Base-by-base conservation (phyloP, 2,888 invertebrate species). In the Exocentrus adspersus region DNA sequence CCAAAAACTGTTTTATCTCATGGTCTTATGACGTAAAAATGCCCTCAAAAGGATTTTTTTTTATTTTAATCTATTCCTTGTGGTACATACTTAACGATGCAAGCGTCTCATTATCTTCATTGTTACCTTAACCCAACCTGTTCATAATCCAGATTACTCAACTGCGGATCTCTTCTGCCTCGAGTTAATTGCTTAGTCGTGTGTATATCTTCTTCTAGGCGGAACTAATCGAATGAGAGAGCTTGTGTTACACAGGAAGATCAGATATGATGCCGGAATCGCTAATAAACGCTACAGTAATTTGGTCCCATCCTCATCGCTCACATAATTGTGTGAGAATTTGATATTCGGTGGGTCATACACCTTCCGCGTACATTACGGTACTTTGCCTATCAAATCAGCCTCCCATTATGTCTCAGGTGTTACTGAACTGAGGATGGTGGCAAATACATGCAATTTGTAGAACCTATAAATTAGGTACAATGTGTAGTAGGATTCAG, bases 311-410 rank as follows among this genome's bases (percentile, higher is more conserved):
- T 48, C 48, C 28, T 28, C 28, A 48, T 48, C 48, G 48, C 28
- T 48, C 17, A 28, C 9, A 24, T 48, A 48, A 48, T 48, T 48
- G 48, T 48, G 48, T 48, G 48, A 48, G 48, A 48, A 48, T 48
- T 16, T 48, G 48, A 28, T 28, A 48, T 28, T 48, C 28, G 48
- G 48, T 16, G 28, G 48, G 48, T 48, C 48, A 24, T 28, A 48
- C 24, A 48, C 48, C 48, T 48, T 48, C 28, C 28, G 16, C 16
- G 48, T 14, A 12, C 24, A 46, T 21, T 48, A 48, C 48, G 28
- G 48, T 48, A 48, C 24, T 28, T 28, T 28, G 37, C 37, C 37
- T n/a, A 14, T 9, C 37, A 37, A 37, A 37, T 37, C 37, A 12
- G 37, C 37, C 37, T n/a, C 37, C n/a, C 14, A n/a, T n/a, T n/a